Percentiles rank a stretch among this genome's conserved stretches.
These are phyloP conservation scores for Tupaia tana DNA, from an alignment of 2,113 vertebrate genomes.

Conservation along the genomic window DNA sequence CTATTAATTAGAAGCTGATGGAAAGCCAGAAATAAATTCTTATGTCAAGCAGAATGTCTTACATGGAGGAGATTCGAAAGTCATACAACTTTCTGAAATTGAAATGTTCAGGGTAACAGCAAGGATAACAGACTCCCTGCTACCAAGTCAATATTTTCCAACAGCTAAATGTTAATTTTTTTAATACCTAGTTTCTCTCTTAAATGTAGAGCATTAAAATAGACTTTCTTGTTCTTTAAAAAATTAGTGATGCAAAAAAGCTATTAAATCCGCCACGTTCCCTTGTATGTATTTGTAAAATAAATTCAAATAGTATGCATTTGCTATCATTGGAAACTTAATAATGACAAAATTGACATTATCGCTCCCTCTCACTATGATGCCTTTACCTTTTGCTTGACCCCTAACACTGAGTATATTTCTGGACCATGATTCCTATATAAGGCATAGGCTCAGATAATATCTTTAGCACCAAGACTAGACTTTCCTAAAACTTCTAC, in stretches of 20 bases:
- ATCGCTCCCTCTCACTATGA: background rate
- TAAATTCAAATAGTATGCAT: slow-evolving; percentile 9
- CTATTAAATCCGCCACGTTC: background rate
- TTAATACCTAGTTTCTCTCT: slow-evolving; percentile 69
- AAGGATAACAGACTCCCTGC: slow-evolving; percentile 65
- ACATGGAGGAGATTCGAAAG: slow-evolving; percentile 75
- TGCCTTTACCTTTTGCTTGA: background rate
- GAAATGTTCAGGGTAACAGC: slow-evolving; percentile 63
- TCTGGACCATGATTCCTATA: background rate
- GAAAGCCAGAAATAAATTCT: slow-evolving; percentile 74
- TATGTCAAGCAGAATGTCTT: slow-evolving; percentile 70
- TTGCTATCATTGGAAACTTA: background rate
- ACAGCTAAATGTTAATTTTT: slow-evolving; percentile 69
- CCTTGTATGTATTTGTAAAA: background rate
- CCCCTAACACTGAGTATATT: background rate
- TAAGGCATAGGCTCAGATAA: background rate
- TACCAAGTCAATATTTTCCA: slow-evolving; percentile 77
- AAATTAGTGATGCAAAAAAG: slow-evolving; percentile 20
- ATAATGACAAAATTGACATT: background rate
- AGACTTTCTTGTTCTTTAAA: slow-evolving; percentile 18
- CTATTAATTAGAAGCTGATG: slow-evolving; percentile 82
- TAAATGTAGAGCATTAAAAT: slow-evolving; percentile 63
- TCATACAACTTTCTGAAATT: slow-evolving; percentile 73
- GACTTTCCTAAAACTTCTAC: background rate
- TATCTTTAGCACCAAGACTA: background rate